Conservation (phyloP, 1,140 invertebrate genomes). For the Leptinotarsa undecemlineata region DNA sequence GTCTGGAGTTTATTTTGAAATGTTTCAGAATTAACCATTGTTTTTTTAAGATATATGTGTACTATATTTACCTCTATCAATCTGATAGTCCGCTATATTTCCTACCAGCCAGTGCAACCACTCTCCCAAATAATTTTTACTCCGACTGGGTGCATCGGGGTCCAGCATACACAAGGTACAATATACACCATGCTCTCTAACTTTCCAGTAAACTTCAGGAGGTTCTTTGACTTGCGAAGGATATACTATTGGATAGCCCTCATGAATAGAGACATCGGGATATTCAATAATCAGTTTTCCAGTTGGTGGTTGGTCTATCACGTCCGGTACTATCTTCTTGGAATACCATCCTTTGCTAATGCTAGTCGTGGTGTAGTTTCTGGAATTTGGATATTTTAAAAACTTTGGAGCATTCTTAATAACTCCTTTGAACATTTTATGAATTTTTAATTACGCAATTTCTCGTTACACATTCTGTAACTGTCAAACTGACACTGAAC, state of each 20-base stretch:
- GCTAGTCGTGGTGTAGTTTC: background rate
- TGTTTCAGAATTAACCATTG: too few relatives aligned
- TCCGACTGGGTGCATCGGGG: constrained; percentile 86
- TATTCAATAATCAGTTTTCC: constrained; percentile 9
- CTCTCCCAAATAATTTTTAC: constrained; percentile 70
- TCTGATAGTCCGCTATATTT: constrained; percentile 79
- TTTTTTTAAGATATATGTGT: too few relatives aligned
- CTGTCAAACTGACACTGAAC: background rate
- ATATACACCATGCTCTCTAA: constrained; percentile 47
- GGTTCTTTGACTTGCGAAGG: constrained; percentile 13
- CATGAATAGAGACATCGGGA: background rate
- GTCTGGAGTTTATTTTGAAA: too few relatives aligned
- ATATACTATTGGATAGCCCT: constrained; percentile 4
- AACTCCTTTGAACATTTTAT: background rate
- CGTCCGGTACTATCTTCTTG: constrained; percentile 14
- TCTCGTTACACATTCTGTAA: background rate
- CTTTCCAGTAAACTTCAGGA: background rate
- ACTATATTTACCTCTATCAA: constrained; percentile 64
- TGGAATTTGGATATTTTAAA: background rate
- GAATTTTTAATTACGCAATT: background rate
- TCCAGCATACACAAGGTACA: constrained; percentile 78
- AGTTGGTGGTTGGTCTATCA: background rate
- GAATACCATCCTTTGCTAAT: constrained; percentile 4
- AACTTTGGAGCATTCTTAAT: background rate
- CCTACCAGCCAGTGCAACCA: constrained; percentile 90